Evolutionary conservation across 2,113 vertebrate species (phyloP), one percentile per base, ranked within the genome.

Genomic region (Mustelus asterias): DNA sequence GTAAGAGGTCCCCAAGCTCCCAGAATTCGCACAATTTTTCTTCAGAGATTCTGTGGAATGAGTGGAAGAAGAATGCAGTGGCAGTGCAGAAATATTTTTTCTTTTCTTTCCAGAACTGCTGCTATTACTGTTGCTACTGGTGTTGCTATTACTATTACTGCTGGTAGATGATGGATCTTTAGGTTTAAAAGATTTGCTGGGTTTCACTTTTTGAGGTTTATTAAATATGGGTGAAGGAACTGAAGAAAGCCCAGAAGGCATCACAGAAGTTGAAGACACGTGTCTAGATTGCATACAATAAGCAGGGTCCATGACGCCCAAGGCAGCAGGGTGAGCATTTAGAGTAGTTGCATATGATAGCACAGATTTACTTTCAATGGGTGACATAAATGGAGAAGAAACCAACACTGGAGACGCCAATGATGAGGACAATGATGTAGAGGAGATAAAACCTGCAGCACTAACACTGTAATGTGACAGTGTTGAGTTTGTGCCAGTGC

Each of bases 331-430:
- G 95, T 98, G 98, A 97, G 98, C 98, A n/a, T 98, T 99, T 58
- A 99, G 98, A 58, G 99, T 99, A 96, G 99, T 99, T 97, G 99
- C 99, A 10, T 99, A 99, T 20, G 99, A 98, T 96, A 98, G 98
- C 97, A 98, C 97, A 29, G 97, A 97, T 97, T 98, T 99, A 96
- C 97, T 97, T 96, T 97, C 98, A 1, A 98, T 98, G 69, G 98
- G 98, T 96, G 98, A 98, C 96, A 97, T 96, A 78, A 98, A 99
- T 97, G 98, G 97, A 96, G 98, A 97, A 1, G 98, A 96, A 20
- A 97, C 97, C 96, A 98, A 60, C 0, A 96, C 97, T 37, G 97
- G 98, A 41, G 98, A 97, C 48, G 99, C 96, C 96, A 97, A 70
- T 54, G 94, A 48, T 18, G 94, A 95, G 20, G 94, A 48, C 41